Percentiles rank a stretch among this genome's conserved stretches.
Evolutionary conservation across 1,140 invertebrate species (phyloP).

Genomic region (Drosophila jambulina): DNA sequence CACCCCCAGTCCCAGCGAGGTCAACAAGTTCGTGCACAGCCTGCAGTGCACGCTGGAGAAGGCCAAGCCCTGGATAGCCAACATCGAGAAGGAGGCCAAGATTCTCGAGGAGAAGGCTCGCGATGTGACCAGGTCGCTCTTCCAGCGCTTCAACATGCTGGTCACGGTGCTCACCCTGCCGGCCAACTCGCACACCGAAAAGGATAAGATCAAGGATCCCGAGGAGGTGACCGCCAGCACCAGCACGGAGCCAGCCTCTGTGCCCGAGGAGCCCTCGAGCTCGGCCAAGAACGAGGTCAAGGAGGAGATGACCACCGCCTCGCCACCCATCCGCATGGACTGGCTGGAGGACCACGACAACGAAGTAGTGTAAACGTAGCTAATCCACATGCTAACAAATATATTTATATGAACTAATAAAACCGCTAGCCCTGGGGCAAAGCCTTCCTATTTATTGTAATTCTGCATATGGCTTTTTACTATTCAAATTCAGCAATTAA

Average conservation of each 20-base stretch:
- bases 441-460: conserved; percentile 26
- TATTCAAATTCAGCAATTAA: no score
- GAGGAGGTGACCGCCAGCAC: background rate
- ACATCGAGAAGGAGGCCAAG: conserved; percentile 74
- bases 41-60: conserved; percentile 73
- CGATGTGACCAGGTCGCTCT: conserved; percentile 47
- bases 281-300: background rate
- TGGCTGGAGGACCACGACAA: conserved; percentile 40
- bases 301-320: conserved; percentile 28
- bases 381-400: background rate
- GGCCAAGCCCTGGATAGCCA: conserved; percentile 76
- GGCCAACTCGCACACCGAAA: background rate
- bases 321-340: conserved; percentile 19
- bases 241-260: background rate
- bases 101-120: conserved; percentile 66
- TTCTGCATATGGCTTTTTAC: background rate
- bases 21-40: conserved; percentile 73
- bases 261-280: background rate
- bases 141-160: conserved; percentile 48
- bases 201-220: conserved; percentile 11
- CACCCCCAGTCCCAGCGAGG: conserved; percentile 60
- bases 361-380: conserved; percentile 7
- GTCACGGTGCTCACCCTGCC: conserved; percentile 34
- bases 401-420: conserved; percentile 28
- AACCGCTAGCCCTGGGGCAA: background rate